Evolutionary conservation across 2,888 invertebrate genomes (phyloP).

Genomic region (Cataglyphis altisquamis): DNA sequence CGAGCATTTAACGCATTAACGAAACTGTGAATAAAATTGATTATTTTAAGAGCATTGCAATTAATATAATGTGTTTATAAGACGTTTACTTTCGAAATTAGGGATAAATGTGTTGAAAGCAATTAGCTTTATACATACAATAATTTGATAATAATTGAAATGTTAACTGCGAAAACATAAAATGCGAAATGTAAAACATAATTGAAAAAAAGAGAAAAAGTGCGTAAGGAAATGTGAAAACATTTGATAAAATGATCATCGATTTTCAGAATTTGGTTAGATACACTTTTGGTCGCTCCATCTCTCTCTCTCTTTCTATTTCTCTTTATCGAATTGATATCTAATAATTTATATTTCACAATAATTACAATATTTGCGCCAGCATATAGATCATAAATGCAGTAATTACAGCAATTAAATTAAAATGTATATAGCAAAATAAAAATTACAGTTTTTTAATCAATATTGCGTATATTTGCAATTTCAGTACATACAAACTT

Average conservation of each 20-base stretch:
- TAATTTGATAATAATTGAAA: conserved; percentile 31
- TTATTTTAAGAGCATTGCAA: conserved; percentile 46
- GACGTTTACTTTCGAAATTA: conserved; percentile 45
- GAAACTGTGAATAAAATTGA: conserved; percentile 44
- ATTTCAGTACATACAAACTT: not conserved
- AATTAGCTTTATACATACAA: conserved; percentile 19
- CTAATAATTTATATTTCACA: conserved; percentile 60
- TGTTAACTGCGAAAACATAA: not conserved
- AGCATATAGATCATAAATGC: conserved; percentile 56
- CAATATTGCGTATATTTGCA: conserved; percentile 8
- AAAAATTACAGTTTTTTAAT: conserved; percentile 23
- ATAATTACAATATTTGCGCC: conserved; percentile 42
- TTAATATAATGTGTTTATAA: conserved; percentile 51
- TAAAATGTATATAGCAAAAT: conserved; percentile 28
- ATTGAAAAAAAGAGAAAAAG: not conserved
- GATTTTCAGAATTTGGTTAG: conserved; percentile 2
- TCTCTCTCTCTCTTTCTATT: not conserved
- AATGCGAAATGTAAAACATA: not conserved
- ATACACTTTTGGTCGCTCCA: conserved; percentile 41
- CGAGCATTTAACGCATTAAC: conserved; percentile 50
- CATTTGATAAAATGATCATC: not conserved
- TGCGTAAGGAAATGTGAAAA: not conserved
- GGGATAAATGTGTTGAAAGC: conserved; percentile 35
- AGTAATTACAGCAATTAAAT: conserved; percentile 21
- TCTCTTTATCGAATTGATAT: conserved; percentile 42